Base-by-base conservation (phyloP, 2,888 invertebrate genomes). In the Sphaerophoria taeniata region DNA sequence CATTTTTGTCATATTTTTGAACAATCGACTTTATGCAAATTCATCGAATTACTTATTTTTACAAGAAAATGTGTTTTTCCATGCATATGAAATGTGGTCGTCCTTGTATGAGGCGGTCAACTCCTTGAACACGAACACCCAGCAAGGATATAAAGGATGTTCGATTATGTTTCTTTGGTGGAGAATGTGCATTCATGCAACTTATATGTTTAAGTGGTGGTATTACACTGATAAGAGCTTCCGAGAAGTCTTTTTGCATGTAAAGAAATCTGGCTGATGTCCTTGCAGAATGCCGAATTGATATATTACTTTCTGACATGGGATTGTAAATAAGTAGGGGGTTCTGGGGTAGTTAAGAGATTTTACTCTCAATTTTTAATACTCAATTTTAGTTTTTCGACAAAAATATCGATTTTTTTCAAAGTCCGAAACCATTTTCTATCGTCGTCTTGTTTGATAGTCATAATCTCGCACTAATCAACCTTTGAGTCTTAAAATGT, bases 11-110 rank as follows among this genome's bases (percentile, higher is more conserved):
- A 24, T 2, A 24, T 24, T 24, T 24, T 2, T 24, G 24, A 77
- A 58, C 72, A 77, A 82, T 82, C 77, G 58, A 65, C 43, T 12
- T 53, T 43, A 45, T 53, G 24, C 51, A 7, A 12, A 6, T 61
- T 33, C 67, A 49, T 31, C n/a, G 24, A 36, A 60, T 71, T 33
- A 16, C 33, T 24, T 4, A 43, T 34, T 70, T 7, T 34, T 11
- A 4, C 3, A 49, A 47, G 43, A 61, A 43, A 33, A 43, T 39
- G 9, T 43, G 6, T 7, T 14, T 58, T 39, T 51, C 16, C 36
- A 12, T 34, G 43, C 33, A 3, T 24, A 61, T 63, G 47, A 24
- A 11, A 33, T 36, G 45, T 70, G 67, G 63, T 58, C 71, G 34
- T 14, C 60, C 53, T 36, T 11, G 16, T 12, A 49, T 31, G 43